Conservation (phyloP, 2,113 vertebrate genomes). For the Anolis sagrei region DNA sequence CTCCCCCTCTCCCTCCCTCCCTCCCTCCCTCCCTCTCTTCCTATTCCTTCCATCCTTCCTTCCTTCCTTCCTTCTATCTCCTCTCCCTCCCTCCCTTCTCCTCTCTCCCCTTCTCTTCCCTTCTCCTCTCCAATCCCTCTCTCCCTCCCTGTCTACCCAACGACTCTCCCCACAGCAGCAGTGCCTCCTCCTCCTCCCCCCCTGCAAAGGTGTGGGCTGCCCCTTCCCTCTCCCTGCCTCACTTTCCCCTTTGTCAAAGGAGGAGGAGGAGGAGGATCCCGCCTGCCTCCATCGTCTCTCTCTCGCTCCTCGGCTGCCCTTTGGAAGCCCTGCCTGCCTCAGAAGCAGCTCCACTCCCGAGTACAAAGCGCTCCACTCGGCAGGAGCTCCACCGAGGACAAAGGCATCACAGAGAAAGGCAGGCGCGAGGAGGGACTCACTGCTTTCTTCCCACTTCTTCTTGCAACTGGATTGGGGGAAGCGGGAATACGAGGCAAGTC, state of each 20-base stretch:
- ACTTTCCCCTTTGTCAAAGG: neutral
- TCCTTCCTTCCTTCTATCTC: too few relatives aligned
- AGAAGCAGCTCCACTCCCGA: neutral
- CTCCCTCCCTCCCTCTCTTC: too few relatives aligned
- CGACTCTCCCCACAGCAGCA: too few relatives aligned
- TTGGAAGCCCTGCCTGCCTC: neutral
- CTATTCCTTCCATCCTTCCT: too few relatives aligned
- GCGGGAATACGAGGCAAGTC: neutral
- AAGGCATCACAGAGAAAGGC: neutral
- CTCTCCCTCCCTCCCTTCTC: too few relatives aligned
- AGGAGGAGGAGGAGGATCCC: neutral
- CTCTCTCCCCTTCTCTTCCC: too few relatives aligned
- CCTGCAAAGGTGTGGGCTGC: neutral
- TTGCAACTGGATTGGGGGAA: neutral
- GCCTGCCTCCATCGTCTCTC: too few relatives aligned
- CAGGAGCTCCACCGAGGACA: neutral
- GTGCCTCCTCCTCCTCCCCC: neutral
- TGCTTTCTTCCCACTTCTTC: neutral
- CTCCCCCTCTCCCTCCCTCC: too few relatives aligned
- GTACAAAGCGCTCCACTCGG: constrained; percentile 4
- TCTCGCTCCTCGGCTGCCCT: neutral
- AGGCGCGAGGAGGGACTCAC: neutral
- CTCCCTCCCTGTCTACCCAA: neutral
- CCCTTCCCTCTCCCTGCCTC: neutral
- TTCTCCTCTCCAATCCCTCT: too few relatives aligned